These are phyloP conservation scores for Stenodera caucasica DNA, from an alignment of 2,888 invertebrate genomes.

Conservation along the genomic window DNA sequence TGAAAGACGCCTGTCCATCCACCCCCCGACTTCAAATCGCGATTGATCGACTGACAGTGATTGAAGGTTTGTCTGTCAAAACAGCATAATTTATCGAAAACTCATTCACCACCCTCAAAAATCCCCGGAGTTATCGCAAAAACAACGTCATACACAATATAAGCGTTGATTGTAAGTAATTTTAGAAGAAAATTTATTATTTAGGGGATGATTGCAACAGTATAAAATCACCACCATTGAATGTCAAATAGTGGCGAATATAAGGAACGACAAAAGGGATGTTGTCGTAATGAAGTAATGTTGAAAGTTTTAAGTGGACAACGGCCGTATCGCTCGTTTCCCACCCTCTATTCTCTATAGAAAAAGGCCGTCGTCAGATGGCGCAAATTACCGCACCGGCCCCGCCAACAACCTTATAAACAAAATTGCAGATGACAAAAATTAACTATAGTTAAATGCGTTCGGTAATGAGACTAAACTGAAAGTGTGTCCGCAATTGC, in stretches of 20 bases:
- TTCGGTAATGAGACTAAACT: constrained; percentile 53
- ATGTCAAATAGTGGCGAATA: too few relatives aligned
- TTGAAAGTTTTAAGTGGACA: constrained; percentile 37
- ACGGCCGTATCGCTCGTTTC: constrained; percentile 27
- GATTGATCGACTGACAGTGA: constrained; percentile 55
- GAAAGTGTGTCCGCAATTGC: constrained; percentile 49
- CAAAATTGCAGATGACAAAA: constrained; percentile 55
- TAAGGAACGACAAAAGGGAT: constrained; percentile 21
- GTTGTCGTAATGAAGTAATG: constrained; percentile 30
- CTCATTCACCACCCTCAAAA: constrained; percentile 8
- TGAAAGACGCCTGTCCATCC: constrained; percentile 35
- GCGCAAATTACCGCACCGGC: constrained; percentile 37
- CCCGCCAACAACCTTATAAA: constrained; percentile 48
- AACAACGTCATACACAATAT: too few relatives aligned
- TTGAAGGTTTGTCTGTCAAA: constrained; percentile 50
- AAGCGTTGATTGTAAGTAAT: too few relatives aligned
- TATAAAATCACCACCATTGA: background rate
- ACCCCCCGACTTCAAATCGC: constrained; percentile 42
- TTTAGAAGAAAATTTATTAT: constrained; percentile 2
- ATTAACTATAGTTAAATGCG: constrained; percentile 52
- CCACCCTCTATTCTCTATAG: constrained; percentile 15
- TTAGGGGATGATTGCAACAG: background rate
- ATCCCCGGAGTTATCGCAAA: too few relatives aligned
- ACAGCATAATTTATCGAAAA: constrained; percentile 31
- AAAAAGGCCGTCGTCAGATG: constrained; percentile 37